Evolutionary conservation across 1,140 invertebrate genomes (phyloP), one percentile per base, ranked within the genome.

Genomic region (Drusus annulatus): DNA sequence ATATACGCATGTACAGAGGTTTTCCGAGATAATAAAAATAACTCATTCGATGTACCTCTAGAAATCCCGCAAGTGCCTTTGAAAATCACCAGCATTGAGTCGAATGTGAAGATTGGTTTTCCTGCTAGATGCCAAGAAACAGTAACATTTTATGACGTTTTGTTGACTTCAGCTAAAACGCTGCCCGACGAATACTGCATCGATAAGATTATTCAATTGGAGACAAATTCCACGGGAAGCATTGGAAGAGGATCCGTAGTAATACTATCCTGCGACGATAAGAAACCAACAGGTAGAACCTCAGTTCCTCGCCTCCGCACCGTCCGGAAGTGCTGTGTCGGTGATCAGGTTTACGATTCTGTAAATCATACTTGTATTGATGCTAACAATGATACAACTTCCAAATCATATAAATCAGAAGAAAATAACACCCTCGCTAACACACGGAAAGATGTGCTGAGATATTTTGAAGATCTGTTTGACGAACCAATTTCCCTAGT

Each of bases 271-370:
- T 79, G 81, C 63, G 28, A 60, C 17, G 15, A 7, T 0, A 16
- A 15, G n/a, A 21, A 31, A 50, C 36, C 75, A 60, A 8, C 2
- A 45, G 28, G 25, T n/a, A 36, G 36, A 31, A 50, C 2, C 4
- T 8, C 17, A 68, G 23, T 75, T n/a, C 71, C 71, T 0, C 56
- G 25, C 8, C 17, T 45, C 17, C 51, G 71, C n/a, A 45, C 54
- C 8, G 25, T 83, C 0, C 10, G 23, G 19, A 83, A 83, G 52
- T 83, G 82, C 62, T 83, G 82, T 45, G 16, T 51, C 8, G 78
- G 52, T 16, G 31, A 80, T 50, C 74, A 60, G 56, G 60, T 81
- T 19, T 83, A 81, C 25, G 77, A 83, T 63, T 54, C 71, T 45
- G 23, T 69, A 5, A 79, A 63, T 25, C 79, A 83, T 31, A 51